A percentile compares a stretch with the other conserved stretches of the same genome.
phyloP scores from a whole-genome alignment of 1,140 invertebrate species.

The Mizuhopecten yessoensis region DNA sequence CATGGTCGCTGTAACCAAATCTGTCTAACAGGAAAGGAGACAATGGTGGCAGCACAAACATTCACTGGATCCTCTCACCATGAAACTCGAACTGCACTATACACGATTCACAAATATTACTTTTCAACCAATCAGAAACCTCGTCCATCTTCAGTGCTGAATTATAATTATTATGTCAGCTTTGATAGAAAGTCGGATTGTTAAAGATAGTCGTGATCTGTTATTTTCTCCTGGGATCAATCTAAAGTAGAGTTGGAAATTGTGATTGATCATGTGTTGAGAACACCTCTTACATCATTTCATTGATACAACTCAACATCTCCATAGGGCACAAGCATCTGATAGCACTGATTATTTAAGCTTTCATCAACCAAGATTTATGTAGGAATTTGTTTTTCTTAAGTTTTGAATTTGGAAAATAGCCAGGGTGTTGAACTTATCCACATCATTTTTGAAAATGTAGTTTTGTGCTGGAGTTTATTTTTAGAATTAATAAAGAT shows the following conservation, averaged over 20 bases:
- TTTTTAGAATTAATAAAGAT: background rate
- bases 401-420: background rate
- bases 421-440: background rate
- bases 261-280: background rate
- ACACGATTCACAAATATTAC: background rate
- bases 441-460: background rate
- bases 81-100: background rate
- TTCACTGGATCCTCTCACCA: background rate
- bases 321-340: background rate
- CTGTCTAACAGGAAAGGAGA: background rate
- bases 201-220: background rate
- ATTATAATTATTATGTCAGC: slow-evolving; percentile 22
- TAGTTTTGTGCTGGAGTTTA: background rate
- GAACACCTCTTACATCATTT: background rate
- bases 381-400: background rate
- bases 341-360: background rate
- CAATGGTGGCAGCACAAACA: background rate
- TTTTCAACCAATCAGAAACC: slow-evolving; percentile 7
- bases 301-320: background rate
- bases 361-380: background rate
- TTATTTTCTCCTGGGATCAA: background rate
- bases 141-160: background rate
- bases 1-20: background rate
- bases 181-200: background rate
- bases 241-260: background rate